Evolutionary conservation across 2,797 vertebrate genomes (phyloP).

Genomic region (Acanthopagrus latus): DNA sequence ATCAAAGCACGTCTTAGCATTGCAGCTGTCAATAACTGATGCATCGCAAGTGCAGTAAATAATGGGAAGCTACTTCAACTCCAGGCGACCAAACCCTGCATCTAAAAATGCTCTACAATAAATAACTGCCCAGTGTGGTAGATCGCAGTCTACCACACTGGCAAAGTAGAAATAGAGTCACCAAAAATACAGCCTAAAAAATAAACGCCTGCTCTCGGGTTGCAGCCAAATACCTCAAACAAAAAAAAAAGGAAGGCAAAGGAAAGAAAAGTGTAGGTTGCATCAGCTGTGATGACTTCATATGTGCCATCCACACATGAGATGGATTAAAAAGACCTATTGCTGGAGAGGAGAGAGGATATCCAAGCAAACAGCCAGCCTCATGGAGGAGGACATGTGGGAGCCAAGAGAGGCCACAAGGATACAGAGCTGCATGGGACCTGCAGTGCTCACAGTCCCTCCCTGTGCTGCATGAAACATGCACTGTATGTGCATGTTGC

Average conservation of each 20-base stretch:
- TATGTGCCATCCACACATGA: conserved; percentile 66
- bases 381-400: conserved; percentile 29
- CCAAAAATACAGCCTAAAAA: conserved; percentile 55
- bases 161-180: conserved; percentile 54
- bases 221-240: conserved; percentile 55
- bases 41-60: conserved; percentile 24
- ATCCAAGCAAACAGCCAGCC: conserved; percentile 46
- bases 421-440: conserved; percentile 22
- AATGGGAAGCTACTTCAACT: not conserved
- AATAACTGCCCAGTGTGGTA: conserved; percentile 27
- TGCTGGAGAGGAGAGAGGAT: conserved; percentile 63
- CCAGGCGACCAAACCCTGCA: not conserved
- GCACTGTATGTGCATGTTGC: not conserved
- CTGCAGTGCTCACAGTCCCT: conserved; percentile 13
- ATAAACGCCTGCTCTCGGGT: conserved; percentile 40
- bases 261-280: conserved; percentile 46
- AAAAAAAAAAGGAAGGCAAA: conserved; percentile 7
- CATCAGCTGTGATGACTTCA: conserved; percentile 66
- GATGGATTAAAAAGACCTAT: conserved; percentile 57
- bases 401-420: conserved; percentile 52
- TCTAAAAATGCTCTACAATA: conserved; percentile 34
- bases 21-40: conserved; percentile 13
- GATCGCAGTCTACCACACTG: conserved; percentile 23
- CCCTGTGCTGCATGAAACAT: not conserved
- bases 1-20: conserved; percentile 8